Base-by-base conservation (phyloP, 2,113 vertebrate species). In the Sinocyclocheilus rhinocerous region DNA sequence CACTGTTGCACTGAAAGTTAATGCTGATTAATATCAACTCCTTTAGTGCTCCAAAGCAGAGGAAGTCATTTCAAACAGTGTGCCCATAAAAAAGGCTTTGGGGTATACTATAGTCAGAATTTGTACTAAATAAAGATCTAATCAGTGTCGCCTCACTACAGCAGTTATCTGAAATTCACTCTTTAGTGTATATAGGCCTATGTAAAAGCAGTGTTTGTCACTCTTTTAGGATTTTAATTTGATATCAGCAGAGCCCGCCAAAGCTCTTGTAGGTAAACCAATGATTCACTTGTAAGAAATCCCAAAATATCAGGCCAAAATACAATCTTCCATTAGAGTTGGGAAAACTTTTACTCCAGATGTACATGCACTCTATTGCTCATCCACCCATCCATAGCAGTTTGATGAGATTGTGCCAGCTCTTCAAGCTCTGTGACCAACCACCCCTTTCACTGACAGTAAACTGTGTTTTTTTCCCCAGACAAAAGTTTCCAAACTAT, bases 11-110 rank as follows among this genome's bases (percentile, higher is more conserved):
- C 50, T 24, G 65, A 59, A 83, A 73, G 48, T 39, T 83, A 70
- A 59, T 73, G 48, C 48, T 83, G 81, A 83, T 83, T 55, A 83
- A 73, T 73, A 73, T 57, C 81, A 83, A 33, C 3, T 83, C 81
- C 18, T 69, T 16, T 73, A 24, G 48, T 42, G 69, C 26, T 0
- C 7, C 67, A 7, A 36, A 83, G 48, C 65, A 12, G 39, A 52
- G 67, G 20, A 83, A 33, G 81, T 39, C 5, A 72, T 72, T 52
- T 33, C 81, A 83, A 83, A 57, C 29, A 55, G 18, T 67, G 15
- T 29, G 24, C 9, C n/a, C 39, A 48, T 4, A 57, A 55, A 39
- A 1, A 72, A 83, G 26, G 65, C 26, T 55, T 70, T 55, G 65
- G 65, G 20, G 15, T 39, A 24, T 0, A 3, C n/a, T 83, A 50